Evolutionary conservation across 2,797 vertebrate genomes (phyloP).

Genomic region (Chloroceryle amazona): DNA sequence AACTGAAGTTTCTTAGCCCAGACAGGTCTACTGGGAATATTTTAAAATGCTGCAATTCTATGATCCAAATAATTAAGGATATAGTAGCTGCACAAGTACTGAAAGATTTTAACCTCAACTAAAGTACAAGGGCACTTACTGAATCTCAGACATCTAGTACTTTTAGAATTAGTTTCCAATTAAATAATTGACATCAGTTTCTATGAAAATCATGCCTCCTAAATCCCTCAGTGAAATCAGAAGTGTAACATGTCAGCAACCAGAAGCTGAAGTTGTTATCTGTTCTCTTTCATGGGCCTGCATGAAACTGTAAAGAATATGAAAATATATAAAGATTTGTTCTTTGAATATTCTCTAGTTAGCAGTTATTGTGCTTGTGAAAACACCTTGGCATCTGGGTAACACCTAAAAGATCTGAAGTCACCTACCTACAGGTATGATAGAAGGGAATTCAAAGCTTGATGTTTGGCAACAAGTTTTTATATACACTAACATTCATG

Average conservation of each 20-base stretch:
- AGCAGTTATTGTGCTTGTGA: neutral
- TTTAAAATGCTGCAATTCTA: neutral
- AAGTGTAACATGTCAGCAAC: neutral
- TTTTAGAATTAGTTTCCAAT: neutral
- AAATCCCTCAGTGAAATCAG: neutral
- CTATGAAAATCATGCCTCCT: neutral
- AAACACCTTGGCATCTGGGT: neutral
- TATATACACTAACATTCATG: neutral
- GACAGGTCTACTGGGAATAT: neutral
- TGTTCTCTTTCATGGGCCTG: neutral
- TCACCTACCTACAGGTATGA: neutral
- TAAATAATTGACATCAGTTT: neutral
- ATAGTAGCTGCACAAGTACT: neutral
- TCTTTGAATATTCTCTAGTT: neutral
- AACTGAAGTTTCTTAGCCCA: neutral
- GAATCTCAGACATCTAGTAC: neutral
- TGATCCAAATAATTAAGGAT: neutral
- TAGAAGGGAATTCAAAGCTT: neutral
- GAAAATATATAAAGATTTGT: neutral
- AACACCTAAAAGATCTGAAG: neutral
- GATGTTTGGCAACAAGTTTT: neutral
- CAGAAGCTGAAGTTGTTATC: neutral
- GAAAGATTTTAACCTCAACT: neutral
- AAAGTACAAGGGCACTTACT: neutral
- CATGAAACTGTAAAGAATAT: neutral